phyloP scores from a whole-genome alignment of 1,140 invertebrate genomes.

The Zaprionus ornatus region DNA sequence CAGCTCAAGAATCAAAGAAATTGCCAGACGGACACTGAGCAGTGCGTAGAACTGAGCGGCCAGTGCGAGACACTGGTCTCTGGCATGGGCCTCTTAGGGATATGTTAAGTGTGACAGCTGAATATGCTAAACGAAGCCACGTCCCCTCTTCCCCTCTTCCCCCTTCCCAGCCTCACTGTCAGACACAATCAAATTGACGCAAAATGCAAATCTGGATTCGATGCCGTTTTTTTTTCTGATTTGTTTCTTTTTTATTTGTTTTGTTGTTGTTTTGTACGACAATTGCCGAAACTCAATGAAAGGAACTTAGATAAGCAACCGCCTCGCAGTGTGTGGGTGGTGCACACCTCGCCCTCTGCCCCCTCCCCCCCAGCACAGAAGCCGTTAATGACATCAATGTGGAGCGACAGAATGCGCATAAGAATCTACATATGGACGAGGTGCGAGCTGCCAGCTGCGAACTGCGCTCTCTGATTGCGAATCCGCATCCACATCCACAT shows the following conservation, averaged over 20 bases:
- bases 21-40: constrained; percentile 1
- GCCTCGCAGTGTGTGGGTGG: background rate
- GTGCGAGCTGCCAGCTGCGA: constrained; percentile 8
- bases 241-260: background rate
- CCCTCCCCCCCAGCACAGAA: background rate
- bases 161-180: constrained; percentile 41
- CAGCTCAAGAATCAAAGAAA: constrained; percentile 3
- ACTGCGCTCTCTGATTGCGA: constrained; percentile 15
- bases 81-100: constrained; percentile 10
- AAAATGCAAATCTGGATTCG: constrained; percentile 60
- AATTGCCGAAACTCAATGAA: constrained; percentile 70
- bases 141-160: background rate
- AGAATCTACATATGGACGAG: constrained; percentile 58
- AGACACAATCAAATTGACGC: constrained; percentile 51
- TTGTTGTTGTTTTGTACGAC: constrained; percentile 24
- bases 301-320: constrained; percentile 69
- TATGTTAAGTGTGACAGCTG: constrained; percentile 65
- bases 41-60: background rate
- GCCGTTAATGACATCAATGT: constrained; percentile 68
- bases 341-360: too few species aligned
- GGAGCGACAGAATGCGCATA: constrained; percentile 37
- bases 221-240: constrained; percentile 10
- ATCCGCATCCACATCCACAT: constrained; percentile 18
- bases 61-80: background rate
- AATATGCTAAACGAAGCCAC: constrained; percentile 64